Evolutionary conservation across 2,888 invertebrate species (phyloP).

Genomic region (Altica lythri): DNA sequence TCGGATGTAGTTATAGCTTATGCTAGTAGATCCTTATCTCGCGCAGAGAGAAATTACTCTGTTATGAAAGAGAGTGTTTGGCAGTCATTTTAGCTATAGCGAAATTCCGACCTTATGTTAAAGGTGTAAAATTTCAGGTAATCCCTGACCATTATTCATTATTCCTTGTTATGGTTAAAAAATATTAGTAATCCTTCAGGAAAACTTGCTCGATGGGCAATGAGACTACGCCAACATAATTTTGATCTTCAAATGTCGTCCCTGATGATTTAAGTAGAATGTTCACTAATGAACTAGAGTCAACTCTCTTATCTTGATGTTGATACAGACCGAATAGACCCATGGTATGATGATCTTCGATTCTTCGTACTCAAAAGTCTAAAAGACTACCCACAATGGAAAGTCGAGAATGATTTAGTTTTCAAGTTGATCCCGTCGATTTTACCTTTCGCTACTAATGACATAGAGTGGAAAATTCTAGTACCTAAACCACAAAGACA

Average conservation of each 20-base stretch:
- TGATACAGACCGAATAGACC: slow-evolving; percentile 19
- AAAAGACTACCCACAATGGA: slow-evolving; percentile 25
- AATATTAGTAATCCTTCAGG: too few relatives aligned
- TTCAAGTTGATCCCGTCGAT: slow-evolving; percentile 24
- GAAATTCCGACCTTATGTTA: too few relatives aligned
- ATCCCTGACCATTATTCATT: too few relatives aligned
- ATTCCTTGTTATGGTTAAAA: too few relatives aligned
- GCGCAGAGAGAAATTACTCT: neutral
- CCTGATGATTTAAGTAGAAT: slow-evolving; percentile 34
- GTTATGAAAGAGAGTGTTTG: slow-evolving; percentile 41
- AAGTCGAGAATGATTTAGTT: too few relatives aligned
- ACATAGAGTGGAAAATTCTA: slow-evolving; percentile 36
- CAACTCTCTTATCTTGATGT: slow-evolving; percentile 32
- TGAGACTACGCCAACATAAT: too few relatives aligned
- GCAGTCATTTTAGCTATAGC: slow-evolving; percentile 40
- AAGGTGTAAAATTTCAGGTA: too few relatives aligned
- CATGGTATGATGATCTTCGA: slow-evolving; percentile 19
- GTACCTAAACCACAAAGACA: slow-evolving; percentile 33
- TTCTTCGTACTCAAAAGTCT: slow-evolving; percentile 18
- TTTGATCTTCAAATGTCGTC: slow-evolving; percentile 33
- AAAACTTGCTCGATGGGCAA: too few relatives aligned
- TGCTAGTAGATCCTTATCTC: too few relatives aligned
- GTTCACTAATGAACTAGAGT: slow-evolving; percentile 39
- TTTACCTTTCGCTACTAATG: slow-evolving; percentile 17
- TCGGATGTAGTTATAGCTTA: too few relatives aligned